phyloP scores from a whole-genome alignment of 2,113 vertebrate genomes.

The Mastomys natalensis region DNA sequence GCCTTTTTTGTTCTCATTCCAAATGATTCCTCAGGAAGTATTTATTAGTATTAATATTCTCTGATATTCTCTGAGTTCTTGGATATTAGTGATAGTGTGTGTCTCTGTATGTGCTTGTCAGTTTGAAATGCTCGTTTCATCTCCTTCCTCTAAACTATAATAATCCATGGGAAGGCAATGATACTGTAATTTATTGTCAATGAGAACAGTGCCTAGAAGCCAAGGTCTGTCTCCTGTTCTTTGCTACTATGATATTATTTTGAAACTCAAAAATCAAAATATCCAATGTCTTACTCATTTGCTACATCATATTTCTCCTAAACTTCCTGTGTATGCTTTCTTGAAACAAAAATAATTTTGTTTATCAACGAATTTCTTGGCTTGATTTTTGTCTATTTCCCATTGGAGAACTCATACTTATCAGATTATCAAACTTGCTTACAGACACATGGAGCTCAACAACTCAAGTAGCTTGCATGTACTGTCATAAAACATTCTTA shows the following conservation, averaged over 20 bases:
- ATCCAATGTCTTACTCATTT: neutral
- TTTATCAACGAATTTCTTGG: neutral
- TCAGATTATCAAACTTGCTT: neutral
- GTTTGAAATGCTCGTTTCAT: slow-evolving; percentile 11
- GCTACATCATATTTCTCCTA: neutral
- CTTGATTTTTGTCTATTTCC: neutral
- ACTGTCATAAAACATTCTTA: neutral
- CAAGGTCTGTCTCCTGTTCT: neutral
- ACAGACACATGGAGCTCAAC: neutral
- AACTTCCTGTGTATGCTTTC: neutral
- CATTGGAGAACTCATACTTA: neutral
- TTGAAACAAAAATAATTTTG: neutral
- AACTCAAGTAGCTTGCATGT: neutral
- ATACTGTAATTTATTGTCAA: neutral
- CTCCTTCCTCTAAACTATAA: neutral
- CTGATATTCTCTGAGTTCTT: neutral
- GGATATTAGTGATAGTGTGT: neutral
- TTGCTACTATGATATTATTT: neutral
- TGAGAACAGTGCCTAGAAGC: neutral
- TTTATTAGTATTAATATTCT: neutral
- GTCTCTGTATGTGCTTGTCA: neutral
- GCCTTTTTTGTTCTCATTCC: neutral
- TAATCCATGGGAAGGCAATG: neutral
- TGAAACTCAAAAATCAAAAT: slow-evolving; percentile 4
- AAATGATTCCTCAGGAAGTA: neutral